These are phyloP conservation scores for Urosaurus nigricauda DNA, from an alignment of 2,797 vertebrate genomes.

Conservation along the genomic window DNA sequence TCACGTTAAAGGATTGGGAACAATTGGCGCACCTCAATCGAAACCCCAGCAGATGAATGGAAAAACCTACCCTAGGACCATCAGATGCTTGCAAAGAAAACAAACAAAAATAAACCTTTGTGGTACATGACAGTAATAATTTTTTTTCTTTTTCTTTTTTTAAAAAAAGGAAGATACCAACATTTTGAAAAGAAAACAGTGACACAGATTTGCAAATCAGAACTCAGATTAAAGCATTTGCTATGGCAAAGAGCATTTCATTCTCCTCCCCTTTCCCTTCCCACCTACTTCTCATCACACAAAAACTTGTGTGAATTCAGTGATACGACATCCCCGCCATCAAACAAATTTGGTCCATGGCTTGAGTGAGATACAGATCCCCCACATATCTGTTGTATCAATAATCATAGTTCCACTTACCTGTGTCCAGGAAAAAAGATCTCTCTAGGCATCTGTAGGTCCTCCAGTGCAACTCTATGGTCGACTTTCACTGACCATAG, in stretches of 20 bases:
- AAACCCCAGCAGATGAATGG: constrained; percentile 67
- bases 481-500: too few relatives aligned
- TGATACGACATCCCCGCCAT: background rate
- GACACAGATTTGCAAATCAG: background rate
- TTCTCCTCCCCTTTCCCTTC: background rate
- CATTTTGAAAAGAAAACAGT: background rate
- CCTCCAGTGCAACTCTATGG: too few relatives aligned
- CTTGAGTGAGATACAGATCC: too few relatives aligned
- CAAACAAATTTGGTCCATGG: background rate
- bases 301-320: background rate
- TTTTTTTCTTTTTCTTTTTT: background rate
- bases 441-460: too few relatives aligned
- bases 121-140: constrained; percentile 55
- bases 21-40: constrained; percentile 47
- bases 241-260: background rate
- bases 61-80: constrained; percentile 78
- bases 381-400: too few relatives aligned
- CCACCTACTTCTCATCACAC: background rate
- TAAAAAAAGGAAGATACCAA: background rate
- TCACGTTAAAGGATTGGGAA: background rate
- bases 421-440: too few relatives aligned
- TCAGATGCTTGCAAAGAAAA: constrained; percentile 80
- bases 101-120: constrained; percentile 74
- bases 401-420: too few relatives aligned
- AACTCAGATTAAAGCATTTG: background rate